Percentiles rank a stretch among this genome's conserved stretches.
Evolutionary conservation across 1,140 invertebrate genomes (phyloP).

Genomic region (Drosophila tani): DNA sequence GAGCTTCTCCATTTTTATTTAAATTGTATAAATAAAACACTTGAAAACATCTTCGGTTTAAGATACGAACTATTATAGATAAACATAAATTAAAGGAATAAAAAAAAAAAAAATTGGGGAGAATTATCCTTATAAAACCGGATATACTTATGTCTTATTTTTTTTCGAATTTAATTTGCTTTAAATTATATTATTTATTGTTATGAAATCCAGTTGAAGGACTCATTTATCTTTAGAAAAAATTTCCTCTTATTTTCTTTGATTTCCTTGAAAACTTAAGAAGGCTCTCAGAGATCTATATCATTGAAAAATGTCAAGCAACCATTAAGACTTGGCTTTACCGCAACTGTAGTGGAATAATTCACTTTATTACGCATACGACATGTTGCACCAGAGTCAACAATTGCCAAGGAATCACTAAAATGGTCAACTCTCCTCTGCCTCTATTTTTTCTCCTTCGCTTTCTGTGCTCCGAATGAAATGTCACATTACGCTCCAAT

Average conservation of each 20-base stretch:
- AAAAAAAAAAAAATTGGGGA: too few relatives aligned
- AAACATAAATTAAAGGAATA: too few relatives aligned
- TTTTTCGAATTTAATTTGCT: too few relatives aligned
- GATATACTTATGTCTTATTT: too few relatives aligned
- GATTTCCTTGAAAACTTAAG: too few relatives aligned
- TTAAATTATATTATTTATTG: too few relatives aligned
- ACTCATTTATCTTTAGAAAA: too few relatives aligned
- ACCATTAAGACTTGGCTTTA: not conserved
- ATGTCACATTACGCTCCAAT: conserved; percentile 80
- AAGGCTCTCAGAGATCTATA: too few relatives aligned
- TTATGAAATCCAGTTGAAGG: too few relatives aligned
- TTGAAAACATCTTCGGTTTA: not conserved
- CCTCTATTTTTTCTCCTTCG: not conserved
- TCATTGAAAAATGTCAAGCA: too few relatives aligned
- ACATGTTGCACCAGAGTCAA: conserved; percentile 48
- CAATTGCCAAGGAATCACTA: conserved; percentile 13
- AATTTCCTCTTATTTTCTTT: too few relatives aligned
- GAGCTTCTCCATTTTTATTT: not conserved
- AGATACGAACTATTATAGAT: not conserved
- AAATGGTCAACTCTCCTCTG: conserved; percentile 15
- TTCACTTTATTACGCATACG: conserved; percentile 63
- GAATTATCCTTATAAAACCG: too few relatives aligned
- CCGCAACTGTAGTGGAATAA: conserved; percentile 23
- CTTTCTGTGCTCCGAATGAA: conserved; percentile 56
- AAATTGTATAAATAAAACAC: not conserved